Evolutionary conservation across 64 coral and sea anemone genomes (phyloP), one percentile per base, ranked within the genome.

Genomic region (Acropora tenuis): DNA sequence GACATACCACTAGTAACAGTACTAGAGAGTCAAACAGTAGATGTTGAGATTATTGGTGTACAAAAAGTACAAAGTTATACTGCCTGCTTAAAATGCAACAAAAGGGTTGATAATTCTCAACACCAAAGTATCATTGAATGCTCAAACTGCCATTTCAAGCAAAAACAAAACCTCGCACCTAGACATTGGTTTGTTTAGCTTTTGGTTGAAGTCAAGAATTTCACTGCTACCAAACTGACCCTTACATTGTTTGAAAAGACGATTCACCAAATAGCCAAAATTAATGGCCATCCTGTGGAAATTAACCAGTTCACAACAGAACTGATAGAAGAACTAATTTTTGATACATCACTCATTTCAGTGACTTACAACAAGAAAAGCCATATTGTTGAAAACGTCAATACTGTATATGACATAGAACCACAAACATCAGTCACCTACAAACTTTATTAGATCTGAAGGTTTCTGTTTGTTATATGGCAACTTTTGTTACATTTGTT

Each of bases 61-160:
- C 63, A 92, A 5, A 82, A 69, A 68, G 72, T 87, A 47, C 80
- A 65, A 58, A 78, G 53, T 11, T 85, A 92, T 60, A 80, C 84
- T 1, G n/a, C 79, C 69, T 92, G 90, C 80, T 61, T 11, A 30
- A 92, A 92, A 74, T 92, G 90, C 72, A 76, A 46, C 46, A 92
- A 77, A 57, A 85, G 76, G 63, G 50, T 91, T 85, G 82, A 86
- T 69, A 66, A 66, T 66, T 13, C 83, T 20, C 65, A 69, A 12
- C 65, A 71, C 18, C 83, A 49, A 18, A 43, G 63, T 49, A 68
- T 86, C 43, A 86, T 72, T 73, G 59, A 86, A 72, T 86, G 83
- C 65, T 18, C 66, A 1, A 63, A 86, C 15, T 86, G 65, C 43
- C 59, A 72, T 72, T 86, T 86, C 46, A 86, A 86, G 68, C 59